Percentiles rank a stretch among this genome's conserved stretches.
Conservation (phyloP, 2,797 vertebrate genomes). For the Lates japonicus region DNA sequence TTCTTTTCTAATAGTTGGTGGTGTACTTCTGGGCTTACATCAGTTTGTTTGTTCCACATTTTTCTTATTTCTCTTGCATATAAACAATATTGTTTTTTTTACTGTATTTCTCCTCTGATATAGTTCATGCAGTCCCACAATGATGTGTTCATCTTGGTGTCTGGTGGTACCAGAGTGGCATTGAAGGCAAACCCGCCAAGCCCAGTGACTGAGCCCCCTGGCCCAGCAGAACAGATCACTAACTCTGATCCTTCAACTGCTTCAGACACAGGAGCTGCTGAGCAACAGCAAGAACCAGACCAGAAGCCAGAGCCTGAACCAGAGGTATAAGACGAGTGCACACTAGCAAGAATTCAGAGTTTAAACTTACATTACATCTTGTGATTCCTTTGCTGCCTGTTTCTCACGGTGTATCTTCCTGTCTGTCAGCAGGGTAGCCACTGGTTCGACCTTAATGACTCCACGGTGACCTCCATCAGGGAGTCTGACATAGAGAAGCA, state of each 20-base stretch:
- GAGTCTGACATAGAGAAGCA: conserved; percentile 94
- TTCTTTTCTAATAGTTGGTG: not conserved
- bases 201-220: conserved; percentile 54
- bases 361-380: conserved; percentile 16
- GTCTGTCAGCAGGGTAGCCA: conserved; percentile 80
- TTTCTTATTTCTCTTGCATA: not conserved
- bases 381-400: conserved; percentile 21
- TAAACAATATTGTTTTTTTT: not conserved
- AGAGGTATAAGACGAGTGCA: conserved; percentile 53
- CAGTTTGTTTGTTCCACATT: not conserved
- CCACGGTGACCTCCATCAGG: conserved; percentile 90
- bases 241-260: conserved; percentile 28
- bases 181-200: conserved; percentile 82
- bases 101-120: conserved; percentile 22
- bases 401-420: conserved; percentile 53
- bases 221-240: conserved; percentile 35
- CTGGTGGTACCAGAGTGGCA: conserved; percentile 87
- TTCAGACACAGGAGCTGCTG: conserved; percentile 25
- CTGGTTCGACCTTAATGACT: conserved; percentile 98
- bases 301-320: conserved; percentile 44
- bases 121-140: conserved; percentile 93
- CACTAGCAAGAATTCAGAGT: not conserved
- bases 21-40: not conserved
- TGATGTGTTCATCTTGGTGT: conserved; percentile 90
- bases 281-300: conserved; percentile 36